Evolutionary conservation across 2,797 vertebrate genomes (phyloP).

Genomic region (Etheostoma perlongum): DNA sequence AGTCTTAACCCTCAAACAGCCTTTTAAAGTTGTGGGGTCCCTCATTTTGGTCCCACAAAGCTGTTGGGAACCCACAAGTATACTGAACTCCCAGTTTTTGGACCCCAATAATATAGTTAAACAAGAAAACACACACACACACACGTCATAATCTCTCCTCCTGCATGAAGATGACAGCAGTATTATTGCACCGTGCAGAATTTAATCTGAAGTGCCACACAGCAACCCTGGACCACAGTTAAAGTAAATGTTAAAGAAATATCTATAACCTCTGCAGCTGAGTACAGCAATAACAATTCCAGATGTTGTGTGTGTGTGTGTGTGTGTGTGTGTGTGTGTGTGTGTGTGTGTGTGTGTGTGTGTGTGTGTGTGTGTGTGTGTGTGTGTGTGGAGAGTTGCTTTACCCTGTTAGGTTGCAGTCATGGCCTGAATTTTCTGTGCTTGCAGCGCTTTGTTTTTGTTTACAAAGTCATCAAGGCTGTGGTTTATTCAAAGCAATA

Average conservation of each 20-base stretch:
- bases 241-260: slow-evolving; percentile 62
- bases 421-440: slow-evolving; percentile 40
- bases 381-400: slow-evolving; percentile 42
- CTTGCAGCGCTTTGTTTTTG: slow-evolving; percentile 37
- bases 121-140: background rate
- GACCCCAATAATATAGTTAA: no score
- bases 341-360: no score
- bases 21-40: no score
- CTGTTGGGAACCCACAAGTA: no score
- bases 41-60: no score
- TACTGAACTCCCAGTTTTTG: no score
- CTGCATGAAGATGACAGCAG: slow-evolving; percentile 59
- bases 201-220: slow-evolving; percentile 74
- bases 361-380: slow-evolving; percentile 16
- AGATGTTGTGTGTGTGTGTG: slow-evolving; percentile 60
- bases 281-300: slow-evolving; percentile 57
- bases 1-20: no score
- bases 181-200: slow-evolving; percentile 69
- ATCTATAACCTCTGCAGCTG: slow-evolving; percentile 51
- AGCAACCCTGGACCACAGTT: slow-evolving; percentile 58
- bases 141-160: slow-evolving; percentile 46
- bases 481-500: slow-evolving; percentile 37
- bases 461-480: slow-evolving; percentile 65
- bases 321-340: background rate
- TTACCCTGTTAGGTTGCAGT: slow-evolving; percentile 14